Base-by-base conservation (phyloP, 2,888 invertebrate genomes). In the Eugnorisma glareosa region DNA sequence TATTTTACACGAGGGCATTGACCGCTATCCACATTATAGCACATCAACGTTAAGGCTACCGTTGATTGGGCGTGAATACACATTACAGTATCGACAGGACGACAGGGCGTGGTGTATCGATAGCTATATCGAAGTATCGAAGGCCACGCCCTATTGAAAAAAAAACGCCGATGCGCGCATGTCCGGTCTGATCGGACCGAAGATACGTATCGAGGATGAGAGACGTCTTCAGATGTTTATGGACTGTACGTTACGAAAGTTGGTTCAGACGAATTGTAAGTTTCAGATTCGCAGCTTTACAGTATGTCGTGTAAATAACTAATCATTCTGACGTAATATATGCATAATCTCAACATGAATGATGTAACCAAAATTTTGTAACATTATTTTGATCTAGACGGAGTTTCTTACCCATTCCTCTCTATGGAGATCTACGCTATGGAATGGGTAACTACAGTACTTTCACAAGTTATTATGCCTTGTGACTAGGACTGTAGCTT, bases 71-170 rank as follows among this genome's bases (percentile, higher is more conserved):
- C 77, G 83, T 68, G 43, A 45, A 45, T 13, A 43, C 13, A 73
- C 40, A 54, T 51, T 15, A 51, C 0, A 31, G 40, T 73, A 80
- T 88, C 77, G 81, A 83, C 57, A 79, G 63, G 77, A 83, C 54
- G 69, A 82, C 84, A 91, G 92, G 92, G 92, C 92, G 90, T 90
- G 90, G 89, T 89, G 85, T 88, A 91, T 86, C 84, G 73, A 90
- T 89, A 90, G 81, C 86, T 91, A 92, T 92, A 92, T 92, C 92
- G 88, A 92, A 89, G 75, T 79, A 83, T 81, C 71, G 75, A 64
- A 77, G 63, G 91, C 92, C 93, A 93, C 94, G 94, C 94, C 94
- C 92, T 77, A 74, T 57, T 66, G 86, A 88, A 94, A 94, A 94
- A 93, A 90, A 83, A 72, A 54, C 82, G 15, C 73, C 78, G 77